Conservation (phyloP, 1,140 invertebrate genomes). For the Bombus affinis region DNA sequence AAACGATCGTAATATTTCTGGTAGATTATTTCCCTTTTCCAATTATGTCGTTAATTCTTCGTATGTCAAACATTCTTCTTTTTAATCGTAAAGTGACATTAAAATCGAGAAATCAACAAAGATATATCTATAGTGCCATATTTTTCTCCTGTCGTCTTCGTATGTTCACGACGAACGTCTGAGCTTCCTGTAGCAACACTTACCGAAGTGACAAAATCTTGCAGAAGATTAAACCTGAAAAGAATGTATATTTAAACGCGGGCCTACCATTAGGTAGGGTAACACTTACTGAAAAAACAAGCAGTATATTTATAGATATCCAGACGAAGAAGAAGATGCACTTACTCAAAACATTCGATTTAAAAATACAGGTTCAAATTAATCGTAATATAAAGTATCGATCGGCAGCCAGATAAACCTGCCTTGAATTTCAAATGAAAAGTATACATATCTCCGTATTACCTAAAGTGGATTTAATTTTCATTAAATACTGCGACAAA, state of each 20-base stretch:
- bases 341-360: slow-evolving; percentile 8
- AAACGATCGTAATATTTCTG: no score
- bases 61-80: no score
- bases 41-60: no score
- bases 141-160: no score
- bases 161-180: no score
- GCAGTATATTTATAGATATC: neutral
- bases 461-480: neutral
- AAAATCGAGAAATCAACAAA: no score
- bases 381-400: neutral
- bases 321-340: neutral
- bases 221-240: neutral
- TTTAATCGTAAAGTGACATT: no score
- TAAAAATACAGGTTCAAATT: slow-evolving; percentile 10
- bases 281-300: slow-evolving; percentile 15
- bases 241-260: neutral
- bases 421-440: neutral
- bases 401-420: neutral
- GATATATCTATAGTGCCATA: no score
- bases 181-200: neutral
- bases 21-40: no score
- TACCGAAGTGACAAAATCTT: neutral
- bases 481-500: neutral
- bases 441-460: neutral
- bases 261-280: neutral